These are phyloP conservation scores for Myopa testacea DNA, from an alignment of 2,888 invertebrate genomes.

Conservation along the genomic window DNA sequence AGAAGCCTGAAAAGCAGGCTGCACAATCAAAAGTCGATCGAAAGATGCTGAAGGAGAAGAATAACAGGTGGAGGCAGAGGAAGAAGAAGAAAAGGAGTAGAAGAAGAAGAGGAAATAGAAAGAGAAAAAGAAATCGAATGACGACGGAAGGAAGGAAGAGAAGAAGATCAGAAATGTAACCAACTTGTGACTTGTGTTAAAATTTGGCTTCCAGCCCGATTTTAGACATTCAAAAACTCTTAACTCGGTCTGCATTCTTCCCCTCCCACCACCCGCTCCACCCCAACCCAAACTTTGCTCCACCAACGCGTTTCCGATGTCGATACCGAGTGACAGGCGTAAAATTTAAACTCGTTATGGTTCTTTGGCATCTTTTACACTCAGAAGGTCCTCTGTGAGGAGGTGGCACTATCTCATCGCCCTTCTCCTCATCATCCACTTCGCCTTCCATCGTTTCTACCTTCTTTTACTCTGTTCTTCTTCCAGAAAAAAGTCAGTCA, in stretches of 20 bases:
- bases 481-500: background rate
- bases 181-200: background rate
- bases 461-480: background rate
- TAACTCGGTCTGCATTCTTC: background rate
- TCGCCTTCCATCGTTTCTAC: background rate
- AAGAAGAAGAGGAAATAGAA: too few species aligned
- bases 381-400: too few species aligned
- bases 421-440: background rate
- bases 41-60: background rate
- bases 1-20: background rate
- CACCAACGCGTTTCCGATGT: background rate
- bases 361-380: too few species aligned
- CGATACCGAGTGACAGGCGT: constrained; percentile 15
- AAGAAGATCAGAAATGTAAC: too few species aligned
- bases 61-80: background rate
- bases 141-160: too few species aligned
- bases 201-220: background rate
- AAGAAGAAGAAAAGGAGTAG: background rate
- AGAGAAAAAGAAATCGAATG: too few species aligned
- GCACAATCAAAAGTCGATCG: background rate
- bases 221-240: background rate
- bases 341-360: background rate
- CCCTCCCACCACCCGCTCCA: background rate
- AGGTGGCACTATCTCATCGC: too few species aligned
- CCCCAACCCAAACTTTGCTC: background rate